Base-by-base conservation (phyloP, 2,113 vertebrate genomes). In the Channa maculata region DNA sequence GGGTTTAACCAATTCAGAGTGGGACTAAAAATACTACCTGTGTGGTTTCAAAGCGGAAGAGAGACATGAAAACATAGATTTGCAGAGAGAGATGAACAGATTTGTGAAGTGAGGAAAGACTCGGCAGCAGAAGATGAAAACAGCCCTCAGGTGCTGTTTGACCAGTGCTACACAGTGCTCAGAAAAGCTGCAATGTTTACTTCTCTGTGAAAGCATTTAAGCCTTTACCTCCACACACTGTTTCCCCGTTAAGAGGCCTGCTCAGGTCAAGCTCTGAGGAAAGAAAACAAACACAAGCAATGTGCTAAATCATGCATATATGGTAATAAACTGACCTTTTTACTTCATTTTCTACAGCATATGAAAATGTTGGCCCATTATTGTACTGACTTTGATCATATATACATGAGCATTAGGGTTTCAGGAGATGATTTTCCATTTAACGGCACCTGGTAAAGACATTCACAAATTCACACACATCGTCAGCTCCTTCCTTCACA, bases 81-180 rank as follows among this genome's bases (percentile, higher is more conserved):
- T 53, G 38, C 37, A 50, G 61, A 49, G 53, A 60, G 39, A 82
- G 68, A 85, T 70, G 76, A 87, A 87, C 77, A 85, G 79, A 65
- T 61, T 62, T 78, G 77, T 79, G 58, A 64, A 63, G 70, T 14
- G 61, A 61, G 57, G 61, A 68, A 62, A 70, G 37, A 70, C 63
- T 69, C 45, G 14, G 52, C 8, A 0, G 68, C 54, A 72, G 58
- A 59, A 71, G 83, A 85, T 80, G 75, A 75, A 79, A 84, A 74
- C 69, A 74, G 24, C 79, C 86, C 71, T 80, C 60, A 3, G 82
- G 82, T 76, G 76, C 52, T 66, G 45, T 78, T 79, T 89, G 83
- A 87, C 85, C 55, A 57, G 61, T 3, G 33, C 59, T 61, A 55
- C 51, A 11, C 55, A 33, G 74, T 53, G 71, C 44, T 84, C 57